Conservation (phyloP, 2,888 invertebrate genomes). For the Cecidostiba fungosa region DNA sequence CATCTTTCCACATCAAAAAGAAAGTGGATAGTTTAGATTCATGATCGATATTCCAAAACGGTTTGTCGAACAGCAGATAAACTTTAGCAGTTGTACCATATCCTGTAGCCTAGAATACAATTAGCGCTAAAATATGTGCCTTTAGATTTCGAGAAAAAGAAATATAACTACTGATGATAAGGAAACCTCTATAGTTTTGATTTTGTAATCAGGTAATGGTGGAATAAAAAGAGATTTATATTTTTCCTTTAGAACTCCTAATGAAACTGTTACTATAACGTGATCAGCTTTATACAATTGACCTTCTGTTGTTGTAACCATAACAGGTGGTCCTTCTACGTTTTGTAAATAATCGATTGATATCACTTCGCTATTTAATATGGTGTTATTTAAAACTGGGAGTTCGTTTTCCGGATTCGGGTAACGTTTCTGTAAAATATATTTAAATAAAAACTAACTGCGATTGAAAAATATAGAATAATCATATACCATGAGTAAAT, state of each 20-base stretch:
- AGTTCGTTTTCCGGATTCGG: constrained; percentile 73
- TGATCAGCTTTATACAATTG: constrained; percentile 82
- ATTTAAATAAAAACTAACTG: neutral
- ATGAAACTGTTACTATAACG: constrained; percentile 86
- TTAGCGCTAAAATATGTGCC: neutral
- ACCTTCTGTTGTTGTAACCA: constrained; percentile 80
- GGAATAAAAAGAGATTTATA: constrained; percentile 82
- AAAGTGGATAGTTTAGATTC: neutral
- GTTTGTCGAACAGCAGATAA: constrained; percentile 83
- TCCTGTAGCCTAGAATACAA: constrained; percentile 80
- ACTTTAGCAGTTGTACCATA: constrained; percentile 87
- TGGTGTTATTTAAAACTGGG: constrained; percentile 71
- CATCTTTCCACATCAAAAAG: constrained; percentile 81
- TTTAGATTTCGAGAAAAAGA: neutral
- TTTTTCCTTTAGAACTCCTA: constrained; percentile 86
- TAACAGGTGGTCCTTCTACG: constrained; percentile 70
- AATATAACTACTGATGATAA: neutral
- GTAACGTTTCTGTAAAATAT: constrained; percentile 46
- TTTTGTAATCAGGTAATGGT: constrained; percentile 82
- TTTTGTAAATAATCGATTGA: constrained; percentile 69
- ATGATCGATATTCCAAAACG: constrained; percentile 83
- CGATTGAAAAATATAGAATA: neutral
- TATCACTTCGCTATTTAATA: constrained; percentile 71
- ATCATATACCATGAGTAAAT: constrained; percentile 72
- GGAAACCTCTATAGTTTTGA: constrained; percentile 81